Evolutionary conservation across 1,140 invertebrate genomes (phyloP).

Genomic region (Geopemphigus sp.): DNA sequence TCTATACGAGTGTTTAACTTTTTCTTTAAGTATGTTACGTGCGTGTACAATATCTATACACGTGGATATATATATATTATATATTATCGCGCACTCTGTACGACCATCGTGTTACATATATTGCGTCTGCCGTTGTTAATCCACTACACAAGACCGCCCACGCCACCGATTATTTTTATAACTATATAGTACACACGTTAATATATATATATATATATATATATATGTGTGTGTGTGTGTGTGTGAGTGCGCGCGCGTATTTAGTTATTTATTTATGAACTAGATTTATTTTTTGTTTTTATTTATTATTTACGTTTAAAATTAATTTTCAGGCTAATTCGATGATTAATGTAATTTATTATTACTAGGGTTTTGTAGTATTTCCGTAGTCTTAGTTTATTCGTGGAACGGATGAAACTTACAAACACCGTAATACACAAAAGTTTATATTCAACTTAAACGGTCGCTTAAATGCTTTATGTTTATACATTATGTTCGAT

Average conservation of each 20-base stretch:
- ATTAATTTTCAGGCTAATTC: not conserved
- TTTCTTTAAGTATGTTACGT: not conserved
- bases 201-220: too few species aligned
- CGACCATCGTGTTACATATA: not conserved
- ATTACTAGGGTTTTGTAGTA: constrained; percentile 28
- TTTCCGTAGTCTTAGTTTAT: constrained; percentile 37
- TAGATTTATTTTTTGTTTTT: constrained; percentile 1
- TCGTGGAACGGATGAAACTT: constrained; percentile 38
- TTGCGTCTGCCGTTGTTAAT: not conserved
- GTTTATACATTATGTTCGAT: not conserved
- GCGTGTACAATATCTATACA: not conserved
- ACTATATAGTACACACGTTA: not conserved
- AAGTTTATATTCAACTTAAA: constrained; percentile 14
- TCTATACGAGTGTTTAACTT: constrained; percentile 10
- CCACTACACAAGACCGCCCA: not conserved
- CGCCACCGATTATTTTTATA: not conserved
- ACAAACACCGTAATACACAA: not conserved
- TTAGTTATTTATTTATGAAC: too few species aligned
- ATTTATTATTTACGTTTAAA: not conserved
- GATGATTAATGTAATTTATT: constrained; percentile 11
- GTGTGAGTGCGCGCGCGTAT: too few species aligned
- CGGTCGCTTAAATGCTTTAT: not conserved
- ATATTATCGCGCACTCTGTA: not conserved
- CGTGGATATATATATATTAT: not conserved
- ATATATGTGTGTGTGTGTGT: too few species aligned